Conservation (phyloP, 2,888 invertebrate species). For the Urechis unicinctus region DNA sequence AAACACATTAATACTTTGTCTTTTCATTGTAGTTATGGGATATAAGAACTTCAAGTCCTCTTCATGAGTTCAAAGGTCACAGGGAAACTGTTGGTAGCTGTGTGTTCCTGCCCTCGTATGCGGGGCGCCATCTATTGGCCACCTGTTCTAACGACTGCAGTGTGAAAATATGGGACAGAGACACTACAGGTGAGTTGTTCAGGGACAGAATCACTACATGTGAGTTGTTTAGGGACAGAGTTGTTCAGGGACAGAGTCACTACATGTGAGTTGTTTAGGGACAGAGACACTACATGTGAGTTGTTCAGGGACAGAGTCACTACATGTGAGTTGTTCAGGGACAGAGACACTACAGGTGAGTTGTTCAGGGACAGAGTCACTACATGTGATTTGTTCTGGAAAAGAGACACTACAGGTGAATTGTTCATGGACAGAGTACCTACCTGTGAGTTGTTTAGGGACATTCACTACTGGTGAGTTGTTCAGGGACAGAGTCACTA, state of each 20-base stretch:
- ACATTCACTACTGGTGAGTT: neutral
- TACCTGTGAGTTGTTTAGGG: conserved; percentile 29
- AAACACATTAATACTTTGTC: too few relatives aligned
- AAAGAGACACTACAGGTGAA: neutral
- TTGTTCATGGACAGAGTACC: conserved; percentile 49
- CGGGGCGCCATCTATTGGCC: conserved; percentile 31
- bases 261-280: neutral
- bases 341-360: neutral
- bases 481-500: neutral
- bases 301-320: conserved; percentile 49
- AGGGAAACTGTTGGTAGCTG: conserved; percentile 38
- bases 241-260: neutral
- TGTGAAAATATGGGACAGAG: conserved; percentile 48
- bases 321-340: conserved; percentile 30
- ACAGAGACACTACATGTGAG: neutral
- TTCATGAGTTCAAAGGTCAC: conserved; percentile 41
- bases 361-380: neutral
- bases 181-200: conserved; percentile 38
- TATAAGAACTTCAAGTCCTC: conserved; percentile 24
- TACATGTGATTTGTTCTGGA: neutral
- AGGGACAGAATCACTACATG: neutral
- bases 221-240: too few relatives aligned
- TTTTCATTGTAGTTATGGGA: conserved; percentile 38
- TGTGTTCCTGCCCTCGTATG: conserved; percentile 31
- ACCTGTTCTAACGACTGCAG: conserved; percentile 49